These are phyloP conservation scores for Pica pica DNA, from an alignment of 2,113 vertebrate species.

Conservation along the genomic window DNA sequence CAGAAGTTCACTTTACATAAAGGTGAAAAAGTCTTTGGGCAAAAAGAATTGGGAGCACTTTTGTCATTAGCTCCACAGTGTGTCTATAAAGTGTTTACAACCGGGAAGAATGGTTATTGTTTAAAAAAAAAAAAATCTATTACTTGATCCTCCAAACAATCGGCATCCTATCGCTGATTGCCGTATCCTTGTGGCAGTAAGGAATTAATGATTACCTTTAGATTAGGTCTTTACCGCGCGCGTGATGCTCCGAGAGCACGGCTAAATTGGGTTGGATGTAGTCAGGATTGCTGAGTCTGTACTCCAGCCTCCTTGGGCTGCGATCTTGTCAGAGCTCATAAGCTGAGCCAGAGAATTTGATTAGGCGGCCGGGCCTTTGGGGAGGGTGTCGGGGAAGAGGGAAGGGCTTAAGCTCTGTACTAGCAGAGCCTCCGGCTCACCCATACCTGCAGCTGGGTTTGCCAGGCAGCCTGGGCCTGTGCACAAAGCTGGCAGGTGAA, in stretches of 20 bases:
- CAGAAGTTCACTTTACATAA: background rate
- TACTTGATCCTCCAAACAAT: background rate
- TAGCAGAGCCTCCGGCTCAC: background rate
- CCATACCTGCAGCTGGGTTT: background rate
- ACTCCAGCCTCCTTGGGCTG: conserved; percentile 52
- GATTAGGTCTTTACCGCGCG: background rate
- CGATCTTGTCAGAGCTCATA: conserved; percentile 55
- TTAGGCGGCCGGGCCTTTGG: background rate
- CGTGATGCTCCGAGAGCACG: background rate
- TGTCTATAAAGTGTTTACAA: background rate
- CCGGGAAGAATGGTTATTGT: background rate
- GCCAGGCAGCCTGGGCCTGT: background rate
- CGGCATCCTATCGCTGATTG: background rate
- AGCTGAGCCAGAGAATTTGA: conserved; percentile 39
- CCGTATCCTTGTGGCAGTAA: background rate
- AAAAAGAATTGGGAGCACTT: background rate
- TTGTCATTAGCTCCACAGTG: background rate
- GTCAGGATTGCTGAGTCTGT: conserved; percentile 59
- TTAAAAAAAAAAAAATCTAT: background rate
- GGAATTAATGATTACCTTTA: conserved; percentile 43
- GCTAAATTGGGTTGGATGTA: conserved; percentile 48
- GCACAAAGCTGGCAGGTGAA: too few species aligned
- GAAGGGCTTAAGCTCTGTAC: background rate
- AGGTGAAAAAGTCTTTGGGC: background rate
- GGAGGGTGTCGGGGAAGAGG: background rate